phyloP scores from a whole-genome alignment of 2,113 vertebrate genomes.

The Centrocercus urophasianus region DNA sequence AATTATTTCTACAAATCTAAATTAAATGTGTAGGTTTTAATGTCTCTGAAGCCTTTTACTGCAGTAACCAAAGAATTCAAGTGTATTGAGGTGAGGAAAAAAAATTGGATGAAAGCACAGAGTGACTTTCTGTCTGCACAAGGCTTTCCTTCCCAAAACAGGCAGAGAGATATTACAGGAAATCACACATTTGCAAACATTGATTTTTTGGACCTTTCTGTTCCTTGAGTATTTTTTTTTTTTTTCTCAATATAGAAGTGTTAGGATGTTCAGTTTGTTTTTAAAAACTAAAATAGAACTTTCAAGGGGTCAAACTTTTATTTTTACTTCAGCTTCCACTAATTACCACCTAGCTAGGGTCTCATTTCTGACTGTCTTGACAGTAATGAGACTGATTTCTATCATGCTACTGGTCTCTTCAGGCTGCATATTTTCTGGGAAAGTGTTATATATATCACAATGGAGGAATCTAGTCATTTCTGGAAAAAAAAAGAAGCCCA shows the following conservation, averaged over 20 bases:
- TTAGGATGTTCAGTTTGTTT: not conserved
- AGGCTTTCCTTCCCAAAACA: not conserved
- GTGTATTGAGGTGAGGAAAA: not conserved
- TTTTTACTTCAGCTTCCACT: not conserved
- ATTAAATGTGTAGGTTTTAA: not conserved
- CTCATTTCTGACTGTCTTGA: not conserved
- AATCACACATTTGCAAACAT: not conserved
- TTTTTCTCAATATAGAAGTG: not conserved
- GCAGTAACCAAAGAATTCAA: not conserved
- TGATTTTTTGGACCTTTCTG: not conserved
- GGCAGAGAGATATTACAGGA: not conserved
- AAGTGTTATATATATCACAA: not conserved
- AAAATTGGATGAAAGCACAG: not conserved
- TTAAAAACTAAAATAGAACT: not conserved
- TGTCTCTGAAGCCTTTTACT: not conserved
- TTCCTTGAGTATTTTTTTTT: not conserved
- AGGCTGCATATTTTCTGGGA: not conserved
- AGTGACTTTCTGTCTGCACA: not conserved
- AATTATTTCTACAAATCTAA: not conserved
- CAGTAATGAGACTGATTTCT: not conserved
- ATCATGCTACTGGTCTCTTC: not conserved
- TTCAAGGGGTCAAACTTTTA: not conserved
- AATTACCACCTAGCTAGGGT: rapidly evolving
- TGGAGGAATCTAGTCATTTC: not conserved
- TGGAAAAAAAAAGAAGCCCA: not conserved